Percentiles rank a stretch among this genome's conserved stretches.
These are phyloP conservation scores for Notiomystis cincta DNA, from an alignment of 2,113 vertebrate species.

Conservation along the genomic window DNA sequence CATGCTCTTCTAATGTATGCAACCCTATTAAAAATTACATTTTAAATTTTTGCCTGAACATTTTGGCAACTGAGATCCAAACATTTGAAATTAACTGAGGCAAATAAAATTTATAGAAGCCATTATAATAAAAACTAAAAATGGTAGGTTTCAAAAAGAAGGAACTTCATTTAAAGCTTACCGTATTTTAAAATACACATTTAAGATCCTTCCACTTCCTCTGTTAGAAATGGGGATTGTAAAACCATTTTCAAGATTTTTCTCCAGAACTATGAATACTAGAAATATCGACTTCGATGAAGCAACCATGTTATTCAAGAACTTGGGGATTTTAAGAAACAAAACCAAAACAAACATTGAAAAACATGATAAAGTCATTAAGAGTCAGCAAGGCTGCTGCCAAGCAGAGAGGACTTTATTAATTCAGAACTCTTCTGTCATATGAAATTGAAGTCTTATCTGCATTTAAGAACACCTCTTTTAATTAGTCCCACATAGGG, in stretches of 20 bases:
- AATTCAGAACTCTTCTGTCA: not conserved
- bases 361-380: not conserved
- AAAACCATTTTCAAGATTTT: not conserved
- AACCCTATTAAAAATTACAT: not conserved
- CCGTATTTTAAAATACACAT: not conserved
- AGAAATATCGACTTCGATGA: not conserved
- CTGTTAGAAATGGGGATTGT: not conserved
- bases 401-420: not conserved
- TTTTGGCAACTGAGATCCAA: not conserved
- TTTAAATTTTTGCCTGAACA: not conserved
- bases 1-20: not conserved
- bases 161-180: not conserved
- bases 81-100: not conserved
- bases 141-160: not conserved
- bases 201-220: not conserved
- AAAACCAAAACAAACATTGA: not conserved
- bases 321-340: not conserved
- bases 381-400: not conserved
- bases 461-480: not conserved
- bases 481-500: not conserved
- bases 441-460: not conserved
- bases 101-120: not conserved
- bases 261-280: not conserved
- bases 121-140: not conserved
- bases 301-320: not conserved